Conservation (phyloP, 2,113 vertebrate species). For the Hyaena hyaena region DNA sequence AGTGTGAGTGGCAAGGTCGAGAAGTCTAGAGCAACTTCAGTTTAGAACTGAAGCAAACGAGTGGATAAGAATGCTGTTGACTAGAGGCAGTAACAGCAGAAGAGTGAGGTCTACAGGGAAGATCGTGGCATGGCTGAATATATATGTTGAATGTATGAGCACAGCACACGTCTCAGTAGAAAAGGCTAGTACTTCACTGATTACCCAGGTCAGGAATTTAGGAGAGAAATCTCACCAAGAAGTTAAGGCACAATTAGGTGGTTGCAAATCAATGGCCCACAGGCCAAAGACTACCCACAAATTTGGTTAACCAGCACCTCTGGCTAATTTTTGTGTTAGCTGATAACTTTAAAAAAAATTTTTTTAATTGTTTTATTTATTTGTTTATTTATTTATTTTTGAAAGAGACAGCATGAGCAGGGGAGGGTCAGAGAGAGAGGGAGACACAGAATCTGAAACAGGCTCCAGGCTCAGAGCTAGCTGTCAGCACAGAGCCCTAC, state of each 20-base stretch:
- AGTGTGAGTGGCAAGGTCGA: not conserved
- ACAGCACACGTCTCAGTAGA: not conserved
- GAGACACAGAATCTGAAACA: too few relatives aligned
- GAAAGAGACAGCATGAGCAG: too few relatives aligned
- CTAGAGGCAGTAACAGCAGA: not conserved
- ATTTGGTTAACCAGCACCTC: not conserved
- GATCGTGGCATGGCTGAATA: not conserved
- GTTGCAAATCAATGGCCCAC: not conserved
- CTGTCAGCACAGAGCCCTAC: too few relatives aligned
- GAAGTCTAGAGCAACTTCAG: not conserved
- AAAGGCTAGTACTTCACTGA: not conserved
- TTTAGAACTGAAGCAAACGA: not conserved
- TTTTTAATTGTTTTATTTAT: too few relatives aligned
- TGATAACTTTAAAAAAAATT: not conserved
- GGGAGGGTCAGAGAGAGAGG: too few relatives aligned
- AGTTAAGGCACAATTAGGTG: not conserved
- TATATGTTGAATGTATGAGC: not conserved
- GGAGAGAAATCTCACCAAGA: not conserved
- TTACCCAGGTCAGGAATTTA: not conserved
- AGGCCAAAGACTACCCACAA: not conserved
- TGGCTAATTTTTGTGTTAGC: not conserved
- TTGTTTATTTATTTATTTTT: too few relatives aligned
- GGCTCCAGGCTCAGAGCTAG: too few relatives aligned
- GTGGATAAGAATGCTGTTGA: fast-evolving
- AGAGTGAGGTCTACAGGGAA: not conserved